phyloP scores from a whole-genome alignment of 2,797 vertebrate genomes.

The Tadarida brasiliensis region DNA sequence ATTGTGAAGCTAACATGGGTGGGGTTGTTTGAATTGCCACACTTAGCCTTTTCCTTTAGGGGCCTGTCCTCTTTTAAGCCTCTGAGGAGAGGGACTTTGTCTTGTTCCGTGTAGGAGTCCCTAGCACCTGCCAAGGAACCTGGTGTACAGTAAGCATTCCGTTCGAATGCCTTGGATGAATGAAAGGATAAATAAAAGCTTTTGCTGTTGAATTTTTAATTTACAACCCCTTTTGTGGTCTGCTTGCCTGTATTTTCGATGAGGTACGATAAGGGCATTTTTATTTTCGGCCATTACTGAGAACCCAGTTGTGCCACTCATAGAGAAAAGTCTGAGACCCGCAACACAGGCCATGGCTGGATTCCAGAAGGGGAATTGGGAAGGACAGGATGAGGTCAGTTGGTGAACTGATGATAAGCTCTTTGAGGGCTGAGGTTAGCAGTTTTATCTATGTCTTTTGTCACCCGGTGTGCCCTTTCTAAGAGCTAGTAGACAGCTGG shows the following conservation, averaged over 20 bases:
- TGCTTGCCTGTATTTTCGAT: constrained; percentile 85
- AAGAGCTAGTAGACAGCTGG: neutral
- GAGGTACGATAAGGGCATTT: constrained; percentile 83
- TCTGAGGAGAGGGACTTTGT: neutral
- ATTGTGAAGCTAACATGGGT: neutral
- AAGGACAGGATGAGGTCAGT: constrained; percentile 60
- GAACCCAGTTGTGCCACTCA: neutral
- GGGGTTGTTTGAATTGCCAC: neutral
- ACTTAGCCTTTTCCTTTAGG: neutral
- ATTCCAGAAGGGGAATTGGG: constrained; percentile 53
- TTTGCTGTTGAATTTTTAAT: constrained; percentile 86
- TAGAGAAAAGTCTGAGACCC: neutral
- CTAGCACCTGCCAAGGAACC: neutral
- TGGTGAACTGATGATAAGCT: neutral
- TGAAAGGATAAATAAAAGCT: neutral
- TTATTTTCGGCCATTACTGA: constrained; percentile 77
- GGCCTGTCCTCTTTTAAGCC: neutral
- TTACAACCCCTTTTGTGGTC: constrained; percentile 77
- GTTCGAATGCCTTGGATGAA: neutral
- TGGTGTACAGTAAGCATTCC: neutral
- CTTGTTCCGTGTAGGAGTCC: neutral
- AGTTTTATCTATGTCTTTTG: neutral
- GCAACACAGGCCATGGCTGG: neutral
- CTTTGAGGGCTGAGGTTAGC: constrained; percentile 25
- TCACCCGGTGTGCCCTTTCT: neutral